Evolutionary conservation across 2,113 vertebrate genomes (phyloP), one percentile per base, ranked within the genome.

Genomic region (Nannospalax galili): DNA sequence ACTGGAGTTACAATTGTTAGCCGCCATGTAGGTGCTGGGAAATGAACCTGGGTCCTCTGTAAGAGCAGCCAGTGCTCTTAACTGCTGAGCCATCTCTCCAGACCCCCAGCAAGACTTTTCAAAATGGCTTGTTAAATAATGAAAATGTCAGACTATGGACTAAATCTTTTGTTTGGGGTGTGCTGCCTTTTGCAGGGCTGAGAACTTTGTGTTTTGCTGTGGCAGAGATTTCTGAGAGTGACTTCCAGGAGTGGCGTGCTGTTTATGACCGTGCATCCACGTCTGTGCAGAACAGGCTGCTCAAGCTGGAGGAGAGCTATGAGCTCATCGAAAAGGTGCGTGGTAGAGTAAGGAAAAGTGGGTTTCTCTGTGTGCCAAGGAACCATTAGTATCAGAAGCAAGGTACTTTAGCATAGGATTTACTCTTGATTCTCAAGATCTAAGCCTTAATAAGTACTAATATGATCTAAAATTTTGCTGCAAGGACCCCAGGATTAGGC

Each of bases 231-330:
- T 99, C 99, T 0, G 99, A 99, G 98, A 99, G 98, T 0, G 98
- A 99, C 94, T 99, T 99, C 96, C 98, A 99, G 85, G 99, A 99
- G 67, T 99, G 99, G 99, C 97, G 98, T 91, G 97, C 98, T 56
- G 97, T 99, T 79, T 98, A 99, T 88, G 98, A 99, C 67, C 98
- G 99, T 19, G 99, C 99, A 19, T 98, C 98, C 87, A 99, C 99
- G 1, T 98, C 99, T 2, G 97, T 99, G 94, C 99, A 99, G 96
- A 99, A 99, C 98, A 98, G 99, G 97, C 98, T 98, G 7, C 99
- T 99, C 58, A 99, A 99, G 92, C 98, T 99, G 86, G 99, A 99
- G 95, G 99, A 99, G 97, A 99, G 99, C 97, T 99, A 99, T 15
- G 99, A 99, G 84, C 98, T 99, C 37, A 99, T 99, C 64, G 99